Evolutionary conservation across 2,888 invertebrate species (phyloP).

Genomic region (Steinernema hermaphroditum): DNA sequence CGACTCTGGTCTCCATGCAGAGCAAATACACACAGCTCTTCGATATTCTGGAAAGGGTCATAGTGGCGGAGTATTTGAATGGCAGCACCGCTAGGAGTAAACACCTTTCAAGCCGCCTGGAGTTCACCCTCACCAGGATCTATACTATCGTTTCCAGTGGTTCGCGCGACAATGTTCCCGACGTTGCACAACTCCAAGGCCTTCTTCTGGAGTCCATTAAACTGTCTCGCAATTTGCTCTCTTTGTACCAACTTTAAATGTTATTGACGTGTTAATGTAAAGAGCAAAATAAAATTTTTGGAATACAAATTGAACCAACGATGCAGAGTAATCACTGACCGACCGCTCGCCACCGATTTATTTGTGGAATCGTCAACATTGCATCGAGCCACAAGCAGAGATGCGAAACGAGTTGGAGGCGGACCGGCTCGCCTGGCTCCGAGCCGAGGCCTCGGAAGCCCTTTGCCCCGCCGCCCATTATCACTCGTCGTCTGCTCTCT

Average conservation of each 20-base stretch:
- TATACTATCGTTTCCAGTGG: neutral
- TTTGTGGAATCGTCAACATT: too few relatives aligned
- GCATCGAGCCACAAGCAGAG: too few relatives aligned
- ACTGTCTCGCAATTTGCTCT: neutral
- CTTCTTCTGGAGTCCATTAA: neutral
- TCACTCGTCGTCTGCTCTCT: too few relatives aligned
- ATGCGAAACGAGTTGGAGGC: too few relatives aligned
- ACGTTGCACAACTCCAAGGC: neutral
- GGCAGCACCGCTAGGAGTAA: neutral
- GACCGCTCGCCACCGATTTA: too few relatives aligned
- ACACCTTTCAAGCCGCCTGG: neutral
- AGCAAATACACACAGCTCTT: neutral
- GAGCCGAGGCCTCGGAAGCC: too few relatives aligned
- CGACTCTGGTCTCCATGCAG: neutral
- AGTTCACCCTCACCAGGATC: neutral
- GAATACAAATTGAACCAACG: too few relatives aligned
- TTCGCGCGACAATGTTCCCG: neutral
- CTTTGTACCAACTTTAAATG: neutral
- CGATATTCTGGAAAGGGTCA: neutral
- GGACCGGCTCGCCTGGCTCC: too few relatives aligned
- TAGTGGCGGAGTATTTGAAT: neutral
- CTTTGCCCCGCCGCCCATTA: too few relatives aligned
- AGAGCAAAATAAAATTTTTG: slow-evolving; percentile 3
- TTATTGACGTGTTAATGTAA: neutral
- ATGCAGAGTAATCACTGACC: too few relatives aligned